phyloP scores from a whole-genome alignment of 2,113 vertebrate genomes.

The Nerophis lumbriciformis region DNA sequence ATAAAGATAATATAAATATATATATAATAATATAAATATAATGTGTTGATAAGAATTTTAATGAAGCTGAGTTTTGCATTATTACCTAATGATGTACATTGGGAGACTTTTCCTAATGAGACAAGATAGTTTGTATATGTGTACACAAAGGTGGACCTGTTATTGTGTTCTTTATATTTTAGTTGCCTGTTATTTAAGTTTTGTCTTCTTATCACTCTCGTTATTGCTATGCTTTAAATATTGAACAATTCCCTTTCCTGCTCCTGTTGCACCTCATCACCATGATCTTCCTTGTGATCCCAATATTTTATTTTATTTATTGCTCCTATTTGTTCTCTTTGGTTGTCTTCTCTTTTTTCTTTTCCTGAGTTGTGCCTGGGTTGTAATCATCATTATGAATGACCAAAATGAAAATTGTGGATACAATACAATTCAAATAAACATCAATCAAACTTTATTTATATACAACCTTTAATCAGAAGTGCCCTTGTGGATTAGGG shows the following conservation, averaged over 20 bases:
- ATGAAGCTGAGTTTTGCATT: slow-evolving; percentile 23
- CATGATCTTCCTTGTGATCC: slow-evolving; percentile 2
- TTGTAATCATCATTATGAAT: background rate
- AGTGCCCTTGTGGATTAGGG: no score
- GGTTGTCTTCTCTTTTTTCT: background rate
- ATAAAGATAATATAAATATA: no score
- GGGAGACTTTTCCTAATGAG: slow-evolving; percentile 13
- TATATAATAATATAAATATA: background rate
- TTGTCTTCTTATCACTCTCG: slow-evolving; percentile 7
- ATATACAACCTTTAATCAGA: no score
- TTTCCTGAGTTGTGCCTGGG: background rate
- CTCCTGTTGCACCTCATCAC: slow-evolving; percentile 24
- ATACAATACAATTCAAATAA: no score
- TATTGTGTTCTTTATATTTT: background rate
- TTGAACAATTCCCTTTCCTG: slow-evolving; percentile 11
- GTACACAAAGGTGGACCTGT: background rate
- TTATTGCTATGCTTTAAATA: slow-evolving; percentile 12
- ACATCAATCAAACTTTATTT: no score
- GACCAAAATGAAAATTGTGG: no score
- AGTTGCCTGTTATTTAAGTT: background rate
- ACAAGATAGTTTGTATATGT: slow-evolving; percentile 11
- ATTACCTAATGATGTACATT: background rate
- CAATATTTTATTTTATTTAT: background rate
- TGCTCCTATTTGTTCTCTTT: background rate
- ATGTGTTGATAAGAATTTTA: slow-evolving; percentile 32